These are phyloP conservation scores for Lasioglossum morio DNA, from an alignment of 2,888 invertebrate species.

Conservation along the genomic window DNA sequence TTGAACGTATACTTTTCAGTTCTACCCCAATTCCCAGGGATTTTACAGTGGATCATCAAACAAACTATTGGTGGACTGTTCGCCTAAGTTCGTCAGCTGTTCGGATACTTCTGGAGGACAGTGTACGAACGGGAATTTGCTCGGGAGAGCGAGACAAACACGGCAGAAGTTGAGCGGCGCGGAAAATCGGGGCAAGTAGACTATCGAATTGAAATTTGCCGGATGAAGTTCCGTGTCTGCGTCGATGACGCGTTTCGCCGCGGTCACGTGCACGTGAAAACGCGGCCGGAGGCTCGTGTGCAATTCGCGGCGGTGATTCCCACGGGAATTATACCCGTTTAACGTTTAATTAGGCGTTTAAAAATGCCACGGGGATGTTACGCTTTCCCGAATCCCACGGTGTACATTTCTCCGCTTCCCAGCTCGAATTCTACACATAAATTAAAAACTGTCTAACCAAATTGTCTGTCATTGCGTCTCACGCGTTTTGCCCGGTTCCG, in stretches of 20 bases:
- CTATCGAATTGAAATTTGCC: not conserved
- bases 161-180: not conserved
- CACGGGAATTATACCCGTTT: not conserved
- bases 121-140: not conserved
- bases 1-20: not conserved
- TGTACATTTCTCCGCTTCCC: not conserved
- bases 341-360: not conserved
- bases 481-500: not conserved
- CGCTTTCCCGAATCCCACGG: not conserved
- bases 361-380: not conserved
- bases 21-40: not conserved
- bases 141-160: not conserved
- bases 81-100: not conserved
- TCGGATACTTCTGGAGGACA: not conserved
- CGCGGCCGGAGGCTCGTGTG: not conserved
- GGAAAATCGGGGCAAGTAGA: not conserved
- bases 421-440: not conserved
- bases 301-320: not conserved
- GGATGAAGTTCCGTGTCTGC: constrained; percentile 1
- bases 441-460: not conserved
- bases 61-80: not conserved
- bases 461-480: not conserved
- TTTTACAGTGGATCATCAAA: not conserved
- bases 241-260: not conserved
- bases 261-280: not conserved